These are phyloP conservation scores for Endotricha flammealis DNA, from an alignment of 2,888 invertebrate species.

Conservation along the genomic window DNA sequence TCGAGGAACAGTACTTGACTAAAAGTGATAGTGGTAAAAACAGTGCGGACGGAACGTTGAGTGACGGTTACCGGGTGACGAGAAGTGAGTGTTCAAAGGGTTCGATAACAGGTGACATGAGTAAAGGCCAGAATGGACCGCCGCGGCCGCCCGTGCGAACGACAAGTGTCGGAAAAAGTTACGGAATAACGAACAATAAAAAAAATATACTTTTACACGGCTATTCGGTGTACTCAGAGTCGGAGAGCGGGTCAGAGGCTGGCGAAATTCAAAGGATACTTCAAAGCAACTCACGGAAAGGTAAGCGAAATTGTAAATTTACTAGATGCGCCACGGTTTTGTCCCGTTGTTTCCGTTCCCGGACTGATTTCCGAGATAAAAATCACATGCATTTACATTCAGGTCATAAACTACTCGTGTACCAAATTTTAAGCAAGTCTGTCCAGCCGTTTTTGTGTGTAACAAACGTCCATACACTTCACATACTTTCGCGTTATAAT, in stretches of 20 bases:
- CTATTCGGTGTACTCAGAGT: conserved; percentile 71
- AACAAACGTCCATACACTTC: no score
- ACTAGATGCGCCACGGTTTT: no score
- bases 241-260: conserved; percentile 85
- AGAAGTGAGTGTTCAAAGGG: conserved; percentile 21
- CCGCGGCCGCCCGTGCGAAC: conserved; percentile 59
- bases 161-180: conserved; percentile 46
- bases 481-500: no score
- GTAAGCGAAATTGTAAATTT: no score
- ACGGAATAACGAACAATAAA: conserved; percentile 34
- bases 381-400: no score
- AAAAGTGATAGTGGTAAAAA: conserved; percentile 18
- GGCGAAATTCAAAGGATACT: conserved; percentile 83
- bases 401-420: no score
- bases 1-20: conserved; percentile 39
- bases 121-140: conserved; percentile 28
- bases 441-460: no score
- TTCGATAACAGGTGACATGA: conserved; percentile 26
- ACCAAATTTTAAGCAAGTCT: no score
- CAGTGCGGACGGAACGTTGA: conserved; percentile 22
- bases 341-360: no score
- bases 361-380: no score
- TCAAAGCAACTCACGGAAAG: conserved; percentile 43
- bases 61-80: conserved; percentile 22
- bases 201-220: conserved; percentile 27